These are phyloP conservation scores for Lasioglossum oenotherae DNA, from an alignment of 2,888 invertebrate genomes.

Conservation along the genomic window DNA sequence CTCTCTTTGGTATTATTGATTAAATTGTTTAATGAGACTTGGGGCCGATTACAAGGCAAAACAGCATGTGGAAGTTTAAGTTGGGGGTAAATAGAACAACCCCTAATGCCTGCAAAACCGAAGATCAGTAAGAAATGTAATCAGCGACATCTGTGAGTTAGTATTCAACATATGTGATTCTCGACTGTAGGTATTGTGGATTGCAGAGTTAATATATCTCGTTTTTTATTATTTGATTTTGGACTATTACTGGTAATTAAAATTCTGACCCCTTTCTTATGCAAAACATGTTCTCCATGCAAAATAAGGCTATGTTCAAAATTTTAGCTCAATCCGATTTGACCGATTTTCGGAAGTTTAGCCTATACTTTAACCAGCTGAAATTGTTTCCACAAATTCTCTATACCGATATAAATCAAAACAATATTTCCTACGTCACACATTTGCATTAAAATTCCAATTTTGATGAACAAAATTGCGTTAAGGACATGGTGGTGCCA, in stretches of 20 bases:
- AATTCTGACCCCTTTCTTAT: background rate
- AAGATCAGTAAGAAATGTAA: background rate
- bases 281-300: too few species aligned
- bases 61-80: background rate
- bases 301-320: too few species aligned
- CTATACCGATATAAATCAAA: background rate
- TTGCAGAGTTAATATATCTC: background rate
- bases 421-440: background rate
- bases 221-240: background rate
- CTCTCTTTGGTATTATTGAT: background rate
- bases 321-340: too few species aligned
- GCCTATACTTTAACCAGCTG: background rate
- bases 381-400: background rate
- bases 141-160: conserved; percentile 29
- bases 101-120: background rate
- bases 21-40: background rate
- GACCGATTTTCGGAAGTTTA: too few species aligned
- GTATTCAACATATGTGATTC: background rate
- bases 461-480: background rate
- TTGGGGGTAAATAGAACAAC: background rate
- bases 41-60: background rate
- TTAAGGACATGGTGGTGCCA: background rate
- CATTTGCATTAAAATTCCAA: background rate
- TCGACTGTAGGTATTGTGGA: background rate
- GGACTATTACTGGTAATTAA: background rate